Conservation (phyloP, 1,140 invertebrate genomes). For the Drosophila pandora region DNA sequence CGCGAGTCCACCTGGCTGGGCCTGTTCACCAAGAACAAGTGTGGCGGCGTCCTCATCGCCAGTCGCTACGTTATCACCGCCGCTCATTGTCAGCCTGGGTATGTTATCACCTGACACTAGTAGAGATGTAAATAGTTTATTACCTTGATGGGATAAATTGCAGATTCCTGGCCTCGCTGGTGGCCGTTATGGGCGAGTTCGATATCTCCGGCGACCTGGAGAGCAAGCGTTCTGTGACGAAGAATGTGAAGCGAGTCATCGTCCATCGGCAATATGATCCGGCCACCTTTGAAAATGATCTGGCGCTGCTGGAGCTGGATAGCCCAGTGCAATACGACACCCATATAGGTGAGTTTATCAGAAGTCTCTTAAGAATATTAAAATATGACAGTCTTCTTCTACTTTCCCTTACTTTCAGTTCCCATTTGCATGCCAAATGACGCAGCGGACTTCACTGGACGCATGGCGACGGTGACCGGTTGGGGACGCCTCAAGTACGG, state of each 20-base stretch:
- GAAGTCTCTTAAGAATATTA: no score
- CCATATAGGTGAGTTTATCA: conserved; percentile 88
- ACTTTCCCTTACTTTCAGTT: conserved; percentile 85
- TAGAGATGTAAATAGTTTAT: not conserved
- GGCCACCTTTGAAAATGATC: conserved; percentile 95
- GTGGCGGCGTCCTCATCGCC: conserved; percentile 95
- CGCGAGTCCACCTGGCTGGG: conserved; percentile 96
- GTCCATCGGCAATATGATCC: conserved; percentile 95
- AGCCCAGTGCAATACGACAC: conserved; percentile 92
- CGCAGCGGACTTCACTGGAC: conserved; percentile 91
- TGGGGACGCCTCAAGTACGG: conserved; percentile 90
- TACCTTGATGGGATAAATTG: not conserved
- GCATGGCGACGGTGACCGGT: conserved; percentile 93
- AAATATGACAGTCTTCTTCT: not conserved
- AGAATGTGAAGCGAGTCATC: conserved; percentile 94
- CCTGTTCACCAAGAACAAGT: conserved; percentile 98
- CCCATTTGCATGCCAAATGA: conserved; percentile 96
- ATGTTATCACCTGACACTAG: conserved; percentile 66
- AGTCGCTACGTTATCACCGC: conserved; percentile 94
- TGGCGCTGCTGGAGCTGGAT: conserved; percentile 93
- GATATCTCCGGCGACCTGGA: conserved; percentile 94
- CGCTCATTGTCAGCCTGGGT: conserved; percentile 97
- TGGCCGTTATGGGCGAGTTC: conserved; percentile 95
- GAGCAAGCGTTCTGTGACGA: conserved; percentile 89
- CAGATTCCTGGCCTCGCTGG: conserved; percentile 94